Conservation (phyloP, 2,888 invertebrate genomes). For the Orchesella flavescens region DNA sequence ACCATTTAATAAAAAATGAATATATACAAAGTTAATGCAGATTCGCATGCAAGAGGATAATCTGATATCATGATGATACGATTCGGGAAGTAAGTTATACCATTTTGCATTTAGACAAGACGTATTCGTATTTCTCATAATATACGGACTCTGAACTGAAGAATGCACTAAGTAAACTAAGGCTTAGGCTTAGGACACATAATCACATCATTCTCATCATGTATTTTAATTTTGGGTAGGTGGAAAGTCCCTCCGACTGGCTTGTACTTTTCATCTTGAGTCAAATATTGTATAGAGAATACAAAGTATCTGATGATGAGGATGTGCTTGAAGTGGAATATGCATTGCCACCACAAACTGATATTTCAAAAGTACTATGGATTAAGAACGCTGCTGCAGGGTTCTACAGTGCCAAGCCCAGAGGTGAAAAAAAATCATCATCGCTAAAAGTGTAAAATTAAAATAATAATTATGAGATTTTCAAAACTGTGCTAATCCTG, state of each 20-base stretch:
- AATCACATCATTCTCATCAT: background rate
- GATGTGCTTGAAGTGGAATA: conserved; percentile 73
- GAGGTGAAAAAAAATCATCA: conserved; percentile 72
- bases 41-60: no score
- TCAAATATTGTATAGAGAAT: conserved; percentile 73
- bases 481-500: no score
- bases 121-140: background rate
- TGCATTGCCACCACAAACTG: conserved; percentile 72
- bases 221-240: conserved; percentile 66
- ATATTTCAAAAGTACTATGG: conserved; percentile 73
- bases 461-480: no score
- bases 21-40: no score
- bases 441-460: background rate
- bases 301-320: conserved; percentile 72
- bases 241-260: conserved; percentile 72
- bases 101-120: no score
- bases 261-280: conserved; percentile 73
- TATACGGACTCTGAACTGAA: background rate
- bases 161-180: background rate
- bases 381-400: conserved; percentile 73
- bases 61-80: no score
- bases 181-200: background rate
- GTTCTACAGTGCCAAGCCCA: conserved; percentile 74
- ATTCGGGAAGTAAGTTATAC: no score
- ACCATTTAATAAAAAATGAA: no score